These are phyloP conservation scores for Ostrea edulis DNA, from an alignment of 1,140 invertebrate genomes.

Conservation along the genomic window DNA sequence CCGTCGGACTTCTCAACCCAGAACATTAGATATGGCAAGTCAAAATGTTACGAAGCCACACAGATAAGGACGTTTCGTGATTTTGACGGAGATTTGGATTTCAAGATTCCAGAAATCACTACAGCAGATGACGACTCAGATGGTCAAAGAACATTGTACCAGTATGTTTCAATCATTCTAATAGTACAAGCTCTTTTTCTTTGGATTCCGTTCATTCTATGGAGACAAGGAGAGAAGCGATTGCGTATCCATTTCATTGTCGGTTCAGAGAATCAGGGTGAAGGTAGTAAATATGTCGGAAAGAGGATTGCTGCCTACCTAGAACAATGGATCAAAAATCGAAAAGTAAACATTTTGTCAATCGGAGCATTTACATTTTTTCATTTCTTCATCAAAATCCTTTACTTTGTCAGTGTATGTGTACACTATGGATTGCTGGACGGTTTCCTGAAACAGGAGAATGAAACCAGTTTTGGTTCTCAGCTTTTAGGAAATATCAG, in stretches of 20 bases:
- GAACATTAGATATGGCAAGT: neutral
- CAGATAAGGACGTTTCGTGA: neutral
- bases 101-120: neutral
- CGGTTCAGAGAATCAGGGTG: neutral
- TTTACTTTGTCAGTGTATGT: neutral
- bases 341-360: neutral
- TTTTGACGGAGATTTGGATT: neutral
- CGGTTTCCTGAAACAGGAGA: neutral
- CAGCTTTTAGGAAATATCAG: neutral
- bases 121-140: neutral
- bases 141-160: neutral
- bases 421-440: neutral
- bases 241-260: neutral
- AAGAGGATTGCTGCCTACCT: neutral
- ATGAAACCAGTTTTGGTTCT: neutral
- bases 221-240: neutral
- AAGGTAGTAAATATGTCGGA: neutral
- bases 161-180: neutral
- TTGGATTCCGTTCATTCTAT: neutral
- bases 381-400: slow-evolving; percentile 14
- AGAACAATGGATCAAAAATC: neutral
- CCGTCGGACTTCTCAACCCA: neutral
- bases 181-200: neutral
- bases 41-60: neutral
- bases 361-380: neutral